Conservation (phyloP, 2,888 invertebrate species). For the Cephalotes varians region DNA sequence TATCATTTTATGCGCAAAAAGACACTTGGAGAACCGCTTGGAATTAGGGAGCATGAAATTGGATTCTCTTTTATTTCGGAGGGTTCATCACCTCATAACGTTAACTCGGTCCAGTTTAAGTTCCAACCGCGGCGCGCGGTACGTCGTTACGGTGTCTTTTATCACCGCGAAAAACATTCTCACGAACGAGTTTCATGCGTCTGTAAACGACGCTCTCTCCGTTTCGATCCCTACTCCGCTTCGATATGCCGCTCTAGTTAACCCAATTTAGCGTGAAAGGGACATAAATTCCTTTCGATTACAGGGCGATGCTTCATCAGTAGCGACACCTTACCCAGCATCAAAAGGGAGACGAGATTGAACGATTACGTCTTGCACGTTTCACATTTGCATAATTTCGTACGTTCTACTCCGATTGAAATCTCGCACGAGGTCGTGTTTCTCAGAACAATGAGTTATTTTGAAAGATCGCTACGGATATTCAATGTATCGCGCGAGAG, state of each 20-base stretch:
- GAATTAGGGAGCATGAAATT: constrained; percentile 33
- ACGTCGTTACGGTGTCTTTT: constrained; percentile 72
- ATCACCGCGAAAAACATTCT: constrained; percentile 70
- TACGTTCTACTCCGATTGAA: constrained; percentile 26
- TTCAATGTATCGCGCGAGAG: constrained; percentile 23
- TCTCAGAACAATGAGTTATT: constrained; percentile 38
- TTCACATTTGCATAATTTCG: constrained; percentile 16
- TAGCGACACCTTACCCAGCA: no score
- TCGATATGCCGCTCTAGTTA: constrained; percentile 57
- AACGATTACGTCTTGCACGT: not conserved
- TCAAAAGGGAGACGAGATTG: constrained; percentile 3
- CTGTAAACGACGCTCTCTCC: constrained; percentile 31
- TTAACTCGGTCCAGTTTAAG: constrained; percentile 68
- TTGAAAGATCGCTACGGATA: constrained; percentile 27
- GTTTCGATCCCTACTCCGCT: constrained; percentile 30
- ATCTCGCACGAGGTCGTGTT: constrained; percentile 39
- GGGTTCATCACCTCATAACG: constrained; percentile 2
- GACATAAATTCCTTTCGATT: constrained; percentile 23
- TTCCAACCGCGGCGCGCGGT: constrained; percentile 59
- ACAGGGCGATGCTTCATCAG: not conserved
- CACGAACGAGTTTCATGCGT: constrained; percentile 66
- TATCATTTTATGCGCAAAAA: not conserved
- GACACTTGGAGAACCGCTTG: not conserved
- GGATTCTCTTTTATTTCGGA: constrained; percentile 23
- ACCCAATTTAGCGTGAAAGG: constrained; percentile 64